Evolutionary conservation across 2,113 vertebrate genomes (phyloP).

Genomic region (Ochotona princeps): DNA sequence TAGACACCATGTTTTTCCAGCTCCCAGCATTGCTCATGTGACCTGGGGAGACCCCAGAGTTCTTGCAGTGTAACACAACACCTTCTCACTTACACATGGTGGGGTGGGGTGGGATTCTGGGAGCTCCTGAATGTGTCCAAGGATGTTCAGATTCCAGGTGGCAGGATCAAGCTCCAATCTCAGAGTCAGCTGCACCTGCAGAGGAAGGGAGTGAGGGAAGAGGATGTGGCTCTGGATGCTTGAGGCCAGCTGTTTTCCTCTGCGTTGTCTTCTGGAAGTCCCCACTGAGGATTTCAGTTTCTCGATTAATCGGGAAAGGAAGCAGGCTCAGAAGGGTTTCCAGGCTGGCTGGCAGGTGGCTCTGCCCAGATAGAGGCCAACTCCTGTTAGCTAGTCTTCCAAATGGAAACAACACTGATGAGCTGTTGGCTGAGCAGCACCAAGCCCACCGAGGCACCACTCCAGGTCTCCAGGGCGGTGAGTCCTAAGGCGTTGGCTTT

Average conservation of each 20-base stretch:
- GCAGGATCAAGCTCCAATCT: background rate
- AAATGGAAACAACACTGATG: background rate
- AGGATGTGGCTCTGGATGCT: background rate
- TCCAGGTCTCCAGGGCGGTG: background rate
- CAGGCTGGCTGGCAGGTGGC: background rate
- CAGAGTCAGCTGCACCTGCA: background rate
- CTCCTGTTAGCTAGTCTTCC: background rate
- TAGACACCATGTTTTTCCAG: rapidly evolving
- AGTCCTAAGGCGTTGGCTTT: background rate
- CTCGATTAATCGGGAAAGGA: background rate
- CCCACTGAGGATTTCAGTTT: background rate
- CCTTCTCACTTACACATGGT: background rate
- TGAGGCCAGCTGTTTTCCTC: background rate
- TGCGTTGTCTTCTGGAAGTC: background rate
- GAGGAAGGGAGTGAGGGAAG: background rate
- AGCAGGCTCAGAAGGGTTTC: background rate
- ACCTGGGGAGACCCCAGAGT: no score
- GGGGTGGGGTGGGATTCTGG: background rate
- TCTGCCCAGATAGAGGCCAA: background rate
- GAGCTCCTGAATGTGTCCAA: background rate
- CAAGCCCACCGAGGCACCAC: rapidly evolving
- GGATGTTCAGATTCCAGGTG: background rate
- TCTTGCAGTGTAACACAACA: rapidly evolving
- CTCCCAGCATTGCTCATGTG: no score
- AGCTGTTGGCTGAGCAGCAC: rapidly evolving